These are phyloP conservation scores for Lacerta bilineata DNA, from an alignment of 2,797 vertebrate genomes.

Conservation along the genomic window DNA sequence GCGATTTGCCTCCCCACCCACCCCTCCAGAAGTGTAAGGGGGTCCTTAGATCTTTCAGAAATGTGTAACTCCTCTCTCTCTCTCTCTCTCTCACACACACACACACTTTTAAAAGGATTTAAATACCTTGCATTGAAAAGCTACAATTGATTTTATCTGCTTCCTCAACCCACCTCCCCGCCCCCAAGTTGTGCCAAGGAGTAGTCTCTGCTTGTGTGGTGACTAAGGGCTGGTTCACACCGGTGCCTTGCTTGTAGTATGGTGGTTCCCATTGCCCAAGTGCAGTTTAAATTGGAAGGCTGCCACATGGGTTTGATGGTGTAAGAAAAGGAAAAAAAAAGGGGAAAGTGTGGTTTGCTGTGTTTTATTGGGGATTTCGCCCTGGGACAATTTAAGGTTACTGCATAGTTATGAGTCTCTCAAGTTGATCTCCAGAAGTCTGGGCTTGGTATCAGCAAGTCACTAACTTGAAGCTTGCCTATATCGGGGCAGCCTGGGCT, in stretches of 20 bases:
- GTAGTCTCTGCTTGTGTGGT: slow-evolving; percentile 18
- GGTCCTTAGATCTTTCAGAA: background rate
- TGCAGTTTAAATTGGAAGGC: background rate
- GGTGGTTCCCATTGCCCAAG: background rate
- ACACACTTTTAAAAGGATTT: background rate
- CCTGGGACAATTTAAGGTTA: background rate
- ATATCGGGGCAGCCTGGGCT: background rate
- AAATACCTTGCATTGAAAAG: background rate
- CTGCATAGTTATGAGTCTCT: slow-evolving; percentile 4
- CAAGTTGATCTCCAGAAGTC: slow-evolving; percentile 16
- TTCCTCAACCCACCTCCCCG: background rate
- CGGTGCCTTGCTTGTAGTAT: background rate
- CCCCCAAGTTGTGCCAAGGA: slow-evolving; percentile 16
- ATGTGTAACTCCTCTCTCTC: no score
- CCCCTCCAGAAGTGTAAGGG: background rate
- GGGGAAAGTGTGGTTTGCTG: background rate
- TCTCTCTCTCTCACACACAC: no score
- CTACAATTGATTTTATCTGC: background rate
- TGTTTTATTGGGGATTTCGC: background rate
- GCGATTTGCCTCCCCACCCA: background rate
- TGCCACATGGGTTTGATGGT: background rate
- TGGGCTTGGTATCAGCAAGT: background rate
- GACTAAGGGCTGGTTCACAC: slow-evolving; percentile 43
- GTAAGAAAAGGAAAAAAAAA: no score
- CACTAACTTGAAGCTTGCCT: slow-evolving; percentile 9